Evolutionary conservation across 2,797 vertebrate genomes (phyloP), one percentile per base, ranked within the genome.

Genomic region (Rhinichthys osculus): DNA sequence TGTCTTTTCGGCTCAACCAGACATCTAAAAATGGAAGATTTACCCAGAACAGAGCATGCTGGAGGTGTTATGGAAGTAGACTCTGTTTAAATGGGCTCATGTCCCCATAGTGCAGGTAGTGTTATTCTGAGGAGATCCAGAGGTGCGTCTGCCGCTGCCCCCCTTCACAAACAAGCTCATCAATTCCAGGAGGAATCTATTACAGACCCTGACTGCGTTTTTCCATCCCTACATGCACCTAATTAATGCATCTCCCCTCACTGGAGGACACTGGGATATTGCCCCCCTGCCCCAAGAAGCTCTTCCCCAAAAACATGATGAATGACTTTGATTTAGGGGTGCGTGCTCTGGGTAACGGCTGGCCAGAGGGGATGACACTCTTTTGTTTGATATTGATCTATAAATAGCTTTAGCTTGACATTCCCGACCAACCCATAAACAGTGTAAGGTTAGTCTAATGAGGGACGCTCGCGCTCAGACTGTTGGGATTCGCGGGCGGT

Each of bases 121-220:
- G 79, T 84, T 86, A 77, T 86, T 86, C 81, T 86, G 81, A 70
- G 44, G 78, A 82, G 71, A 84, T 88, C 81, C 78, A 85, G 76
- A 90, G 85, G 86, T 90, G 79, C 67, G 85, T 73, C 77, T 88
- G n/a, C 16, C 27, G 19, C 77, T 83, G 69, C 85, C 81, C 38
- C 62, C 42, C 66, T 77, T 89, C 87, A 89, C 87, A 89, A 85
- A 88, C 80, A 89, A 82, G 69, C 87, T 82, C 27, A 85, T 92
- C 88, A 94, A 95, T 95, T 94, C 93, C 94, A 91, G 91, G 90
- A 90, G 93, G 95, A 94, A 93, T 93, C 94, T 93, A 95, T 95
- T 95, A 95, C 89, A 91, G 91, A 84, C 87, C 84, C 30, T 2
- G 81, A 90, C 89, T 92, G 92, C 88, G 93, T 90, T 89, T 91